Evolutionary conservation across 2,113 vertebrate genomes (phyloP).

Genomic region (Tetrao urogallus): DNA sequence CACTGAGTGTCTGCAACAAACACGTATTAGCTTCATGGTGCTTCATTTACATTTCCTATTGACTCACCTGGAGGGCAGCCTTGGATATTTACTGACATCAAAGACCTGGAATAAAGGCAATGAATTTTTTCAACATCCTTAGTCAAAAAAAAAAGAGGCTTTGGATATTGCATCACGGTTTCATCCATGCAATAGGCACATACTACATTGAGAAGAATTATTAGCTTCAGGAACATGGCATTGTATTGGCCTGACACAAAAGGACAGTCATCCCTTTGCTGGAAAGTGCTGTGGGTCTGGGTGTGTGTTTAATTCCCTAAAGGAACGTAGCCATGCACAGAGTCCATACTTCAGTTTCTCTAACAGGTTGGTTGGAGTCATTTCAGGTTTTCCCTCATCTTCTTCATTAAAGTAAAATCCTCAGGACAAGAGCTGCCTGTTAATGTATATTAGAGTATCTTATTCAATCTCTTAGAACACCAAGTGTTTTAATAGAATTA

Average conservation of each 20-base stretch:
- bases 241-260: background rate
- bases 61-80: background rate
- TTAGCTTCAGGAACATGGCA: background rate
- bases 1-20: background rate
- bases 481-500: background rate
- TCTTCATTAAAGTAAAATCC: background rate
- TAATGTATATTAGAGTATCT: background rate
- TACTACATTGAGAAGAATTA: background rate
- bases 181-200: background rate
- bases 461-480: background rate
- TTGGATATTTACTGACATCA: background rate
- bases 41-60: background rate
- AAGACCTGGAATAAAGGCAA: background rate
- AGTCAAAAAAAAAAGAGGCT: background rate
- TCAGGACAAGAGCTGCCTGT: background rate
- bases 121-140: background rate
- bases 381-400: fast-evolving
- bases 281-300: background rate
- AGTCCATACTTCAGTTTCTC: background rate
- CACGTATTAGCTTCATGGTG: background rate
- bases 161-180: background rate
- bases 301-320: too few relatives aligned
- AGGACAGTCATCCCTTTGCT: background rate
- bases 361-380: background rate
- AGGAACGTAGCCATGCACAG: background rate